Evolutionary conservation across 2,797 vertebrate genomes (phyloP), one percentile per base, ranked within the genome.

Genomic region (Macroramphosus scolopax): DNA sequence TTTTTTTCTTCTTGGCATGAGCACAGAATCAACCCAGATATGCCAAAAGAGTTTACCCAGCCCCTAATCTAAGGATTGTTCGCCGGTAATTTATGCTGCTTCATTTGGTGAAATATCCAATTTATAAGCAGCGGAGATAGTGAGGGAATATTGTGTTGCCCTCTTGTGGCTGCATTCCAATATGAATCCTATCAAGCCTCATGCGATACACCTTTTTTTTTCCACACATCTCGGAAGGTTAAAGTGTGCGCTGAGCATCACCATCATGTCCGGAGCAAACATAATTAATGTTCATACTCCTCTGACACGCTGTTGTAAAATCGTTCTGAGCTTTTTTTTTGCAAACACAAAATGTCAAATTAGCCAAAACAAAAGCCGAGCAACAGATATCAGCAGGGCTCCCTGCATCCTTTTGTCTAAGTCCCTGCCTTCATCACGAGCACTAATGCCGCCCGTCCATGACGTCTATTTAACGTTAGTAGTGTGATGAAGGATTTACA

Each of bases 31-130:
- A 63, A 57, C 41, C 48, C 51, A 66, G 43, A 64, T 67, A 49
- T 51, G 65, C 62, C 64, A 72, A 50, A 49, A 36, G 36, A 56
- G n/a, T n/a, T 53, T 63, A 51, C 38, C 30, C 45, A 12, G 15
- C 33, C 36, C 53, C 55, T 63, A 67, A 74, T 69, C 61, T 72
- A 68, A 39, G 59, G 63, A 72, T 63, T 80, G 60, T 68, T 60
- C 51, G 26, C 34, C 34, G 47, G 3, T 48, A 46, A 70, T 72
- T 60, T 63, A 63, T 69, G 51, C 51, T 45, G 7, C 54, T 63
- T 47, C 17, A 29, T 61, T 71, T 63, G 49, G 68, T 51, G 48
- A 64, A 70, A 56, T 52, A 52, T 68, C 42, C 11, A 32, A 37
- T 56, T 59, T 40, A 25, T 52, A 34, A 54, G 36, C 28, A 17